These are phyloP conservation scores for Drosophila insularis DNA, from an alignment of 1,140 invertebrate genomes.

Conservation along the genomic window DNA sequence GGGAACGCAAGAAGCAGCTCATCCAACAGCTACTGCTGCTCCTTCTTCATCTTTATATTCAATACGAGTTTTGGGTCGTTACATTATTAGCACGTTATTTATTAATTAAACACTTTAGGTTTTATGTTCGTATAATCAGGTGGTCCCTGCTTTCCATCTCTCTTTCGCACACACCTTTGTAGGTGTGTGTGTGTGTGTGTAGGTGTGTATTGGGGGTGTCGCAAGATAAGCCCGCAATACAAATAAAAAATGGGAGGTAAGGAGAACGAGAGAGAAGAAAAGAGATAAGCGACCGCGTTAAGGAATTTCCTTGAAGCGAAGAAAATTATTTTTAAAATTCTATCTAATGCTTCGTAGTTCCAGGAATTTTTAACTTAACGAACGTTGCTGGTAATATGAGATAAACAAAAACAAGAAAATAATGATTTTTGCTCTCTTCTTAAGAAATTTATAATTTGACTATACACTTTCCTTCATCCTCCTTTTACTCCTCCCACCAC, in stretches of 20 bases:
- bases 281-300: slow-evolving; percentile 54
- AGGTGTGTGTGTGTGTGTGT: background rate
- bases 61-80: slow-evolving; percentile 36
- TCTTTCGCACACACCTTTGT: background rate
- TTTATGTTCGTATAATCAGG: slow-evolving; percentile 62
- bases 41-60: slow-evolving; percentile 23
- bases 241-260: slow-evolving; percentile 3
- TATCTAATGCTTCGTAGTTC: slow-evolving; percentile 30
- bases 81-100: slow-evolving; percentile 79
- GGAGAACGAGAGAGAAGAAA: slow-evolving; percentile 28
- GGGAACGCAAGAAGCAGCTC: slow-evolving; percentile 36
- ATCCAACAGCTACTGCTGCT: slow-evolving; percentile 22
- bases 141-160: slow-evolving; percentile 17
- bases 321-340: slow-evolving; percentile 11
- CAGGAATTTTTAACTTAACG: background rate
- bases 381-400: background rate
- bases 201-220: slow-evolving; percentile 11
- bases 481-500: no score
- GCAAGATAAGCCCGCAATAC: slow-evolving; percentile 16
- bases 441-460: slow-evolving; percentile 27
- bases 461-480: background rate
- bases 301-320: slow-evolving; percentile 58
- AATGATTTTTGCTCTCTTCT: background rate
- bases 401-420: background rate
- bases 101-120: slow-evolving; percentile 77